Evolutionary conservation across 2,113 vertebrate genomes (phyloP).

Genomic region (Myanophis thanlyinensis): DNA sequence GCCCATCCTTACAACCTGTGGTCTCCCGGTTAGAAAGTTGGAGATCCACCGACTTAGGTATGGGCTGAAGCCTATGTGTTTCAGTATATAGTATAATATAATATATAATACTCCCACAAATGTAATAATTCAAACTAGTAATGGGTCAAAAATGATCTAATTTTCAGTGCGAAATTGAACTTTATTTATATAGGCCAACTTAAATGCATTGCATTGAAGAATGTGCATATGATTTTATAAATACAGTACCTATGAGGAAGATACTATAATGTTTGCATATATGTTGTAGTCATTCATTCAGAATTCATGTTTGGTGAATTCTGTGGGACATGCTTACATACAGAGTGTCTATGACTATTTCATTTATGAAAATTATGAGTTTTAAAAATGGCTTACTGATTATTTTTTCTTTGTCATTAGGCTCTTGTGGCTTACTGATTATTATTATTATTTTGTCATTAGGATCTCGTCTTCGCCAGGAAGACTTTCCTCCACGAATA

Average conservation of each 20-base stretch:
- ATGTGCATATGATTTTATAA: not conserved
- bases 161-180: not conserved
- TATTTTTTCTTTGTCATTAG: conserved; percentile 58
- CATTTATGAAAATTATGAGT: not conserved
- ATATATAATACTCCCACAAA: not conserved
- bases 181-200: not conserved
- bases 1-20: no score
- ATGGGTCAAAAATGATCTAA: not conserved
- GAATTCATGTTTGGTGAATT: not conserved
- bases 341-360: not conserved
- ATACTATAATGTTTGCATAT: not conserved
- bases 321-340: not conserved
- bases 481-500: conserved; percentile 95
- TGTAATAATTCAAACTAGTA: not conserved
- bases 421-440: conserved; percentile 78
- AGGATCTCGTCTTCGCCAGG: conserved; percentile 98
- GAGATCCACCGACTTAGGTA: no score
- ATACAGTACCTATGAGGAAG: not conserved
- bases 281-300: not conserved
- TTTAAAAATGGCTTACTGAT: not conserved
- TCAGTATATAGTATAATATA: no score
- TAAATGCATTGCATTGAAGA: not conserved
- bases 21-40: no score
- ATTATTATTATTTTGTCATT: conserved; percentile 3
- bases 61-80: no score